Conservation (phyloP, 2,888 invertebrate species). For the Kuschelorhynchus macadamiae region DNA sequence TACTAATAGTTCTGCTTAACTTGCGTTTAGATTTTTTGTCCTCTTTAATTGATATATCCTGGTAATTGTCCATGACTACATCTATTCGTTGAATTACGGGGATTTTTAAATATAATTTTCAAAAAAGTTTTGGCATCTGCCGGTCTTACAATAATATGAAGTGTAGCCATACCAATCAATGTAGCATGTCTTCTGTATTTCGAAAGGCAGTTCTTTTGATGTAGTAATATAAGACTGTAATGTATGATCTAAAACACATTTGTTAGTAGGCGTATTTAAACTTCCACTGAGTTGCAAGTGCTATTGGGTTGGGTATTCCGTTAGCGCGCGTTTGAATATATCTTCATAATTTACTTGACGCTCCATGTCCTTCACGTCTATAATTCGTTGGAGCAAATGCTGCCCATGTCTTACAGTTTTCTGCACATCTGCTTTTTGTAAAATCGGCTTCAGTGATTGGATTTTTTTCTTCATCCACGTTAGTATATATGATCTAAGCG, state of each 20-base stretch:
- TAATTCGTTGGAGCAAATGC: neutral
- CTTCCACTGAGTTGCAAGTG: neutral
- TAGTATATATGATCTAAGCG: too few species aligned
- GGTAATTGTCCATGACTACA: neutral
- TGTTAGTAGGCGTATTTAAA: neutral
- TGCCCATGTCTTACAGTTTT: neutral
- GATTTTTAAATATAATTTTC: conserved; percentile 1
- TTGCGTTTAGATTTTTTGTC: too few species aligned
- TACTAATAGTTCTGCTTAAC: neutral
- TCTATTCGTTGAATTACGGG: neutral
- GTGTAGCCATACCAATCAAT: neutral
- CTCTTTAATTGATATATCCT: conserved; percentile 2
- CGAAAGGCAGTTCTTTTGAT: too few species aligned
- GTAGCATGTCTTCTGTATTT: neutral
- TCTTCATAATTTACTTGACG: conserved; percentile 4
- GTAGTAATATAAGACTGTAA: too few species aligned
- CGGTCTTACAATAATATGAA: too few species aligned
- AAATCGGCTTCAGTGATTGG: too few species aligned
- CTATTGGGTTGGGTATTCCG: neutral
- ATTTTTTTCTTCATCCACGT: too few species aligned
- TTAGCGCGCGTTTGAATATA: neutral
- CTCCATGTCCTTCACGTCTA: neutral
- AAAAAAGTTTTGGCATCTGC: too few species aligned
- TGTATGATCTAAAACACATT: neutral
- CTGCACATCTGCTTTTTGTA: neutral